Evolutionary conservation across 1,140 invertebrate genomes (phyloP), one percentile per base, ranked within the genome.

Genomic region (Drosophila pandora): DNA sequence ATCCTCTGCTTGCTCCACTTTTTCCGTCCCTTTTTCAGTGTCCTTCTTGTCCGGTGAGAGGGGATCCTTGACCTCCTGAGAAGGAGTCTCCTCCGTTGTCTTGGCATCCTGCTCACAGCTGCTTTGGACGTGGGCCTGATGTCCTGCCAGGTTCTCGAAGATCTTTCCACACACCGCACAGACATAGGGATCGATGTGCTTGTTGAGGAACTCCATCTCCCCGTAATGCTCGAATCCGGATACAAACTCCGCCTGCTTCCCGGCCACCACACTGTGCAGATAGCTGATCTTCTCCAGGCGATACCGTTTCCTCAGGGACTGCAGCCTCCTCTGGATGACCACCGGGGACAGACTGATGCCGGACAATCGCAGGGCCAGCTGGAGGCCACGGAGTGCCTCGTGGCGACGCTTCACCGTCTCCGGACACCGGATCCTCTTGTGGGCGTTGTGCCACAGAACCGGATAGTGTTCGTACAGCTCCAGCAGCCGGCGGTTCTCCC

Each of bases 111-210:
- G 41, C 64, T 81, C 68, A 17, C 78, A 87, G 13, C 34, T 65
- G 41, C 56, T 57, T 49, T 87, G 74, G 2, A 90, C 77, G 47
- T 90, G 88, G 10, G 50, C 13, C 41, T 80, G 73, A 57, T 83
- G 87, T 1, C 63, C 32, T 4, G 68, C 37, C 22, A 90, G 63
- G 48, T 84, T 90, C 54, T 87, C 87, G 41, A 90, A 90, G 59
- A 90, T 90, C 45, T 83, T 76, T 22, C 76, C 79, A 32, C 90
- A 90, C 5, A 69, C 70, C 0, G 80, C 79, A 30, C 89, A 90
- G 3, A 90, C 76, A 57, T 90, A 87, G 0, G 90, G 90, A 61
- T 89, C 84, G 10, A 90, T 90, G 17, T 90, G 90, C 34, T 90
- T 83, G 53, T 90, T 74, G 4, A 90, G 70, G 5, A 90, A 90